These are phyloP conservation scores for Drosophila sp. DNA, from an alignment of 1,140 invertebrate species.

Conservation along the genomic window DNA sequence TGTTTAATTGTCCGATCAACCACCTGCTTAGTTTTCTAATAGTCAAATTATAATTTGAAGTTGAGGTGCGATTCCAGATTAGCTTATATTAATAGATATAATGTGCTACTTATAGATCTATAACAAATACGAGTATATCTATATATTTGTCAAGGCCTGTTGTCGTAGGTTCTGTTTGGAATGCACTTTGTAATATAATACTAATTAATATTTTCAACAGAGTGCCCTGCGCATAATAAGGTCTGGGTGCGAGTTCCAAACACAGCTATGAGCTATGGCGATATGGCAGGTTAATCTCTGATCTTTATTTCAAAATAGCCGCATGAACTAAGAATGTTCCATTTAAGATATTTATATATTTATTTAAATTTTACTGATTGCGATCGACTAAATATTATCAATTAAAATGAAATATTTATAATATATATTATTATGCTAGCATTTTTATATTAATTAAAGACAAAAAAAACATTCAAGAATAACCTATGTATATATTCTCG, in stretches of 20 bases:
- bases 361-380: no score
- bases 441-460: no score
- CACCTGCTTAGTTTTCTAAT: slow-evolving; percentile 43
- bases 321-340: no score
- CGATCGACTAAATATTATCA: no score
- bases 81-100: background rate
- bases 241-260: background rate
- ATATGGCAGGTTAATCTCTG: background rate
- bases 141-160: background rate
- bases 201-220: background rate
- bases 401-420: no score
- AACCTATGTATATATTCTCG: no score
- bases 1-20: slow-evolving; percentile 6
- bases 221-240: background rate
- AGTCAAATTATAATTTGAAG: slow-evolving; percentile 7
- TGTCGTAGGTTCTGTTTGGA: background rate
- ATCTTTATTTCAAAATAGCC: background rate
- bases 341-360: no score
- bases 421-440: no score
- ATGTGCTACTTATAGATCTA: background rate
- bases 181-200: background rate
- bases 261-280: background rate
- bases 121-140: background rate
- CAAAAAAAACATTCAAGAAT: no score
- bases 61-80: background rate